phyloP scores from a whole-genome alignment of 2,888 invertebrate species.

The Buathra laborator region DNA sequence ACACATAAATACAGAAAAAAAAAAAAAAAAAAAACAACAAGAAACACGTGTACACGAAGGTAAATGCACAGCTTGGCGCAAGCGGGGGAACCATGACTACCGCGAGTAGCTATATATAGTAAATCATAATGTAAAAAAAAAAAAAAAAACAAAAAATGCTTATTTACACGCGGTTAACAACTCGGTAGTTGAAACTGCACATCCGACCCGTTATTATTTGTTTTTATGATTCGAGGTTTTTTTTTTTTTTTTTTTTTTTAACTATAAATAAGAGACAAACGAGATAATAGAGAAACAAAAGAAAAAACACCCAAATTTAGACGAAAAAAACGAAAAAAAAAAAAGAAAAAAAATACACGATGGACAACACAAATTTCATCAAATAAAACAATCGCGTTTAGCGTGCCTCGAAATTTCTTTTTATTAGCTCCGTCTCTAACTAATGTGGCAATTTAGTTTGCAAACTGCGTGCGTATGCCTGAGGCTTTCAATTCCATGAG shows the following conservation, averaged over 20 bases:
- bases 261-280: constrained; percentile 39
- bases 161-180: constrained; percentile 66
- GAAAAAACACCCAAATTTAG: constrained; percentile 16
- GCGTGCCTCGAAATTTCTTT: constrained; percentile 72
- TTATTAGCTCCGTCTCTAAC: constrained; percentile 56
- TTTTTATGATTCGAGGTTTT: constrained; percentile 53
- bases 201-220: constrained; percentile 58
- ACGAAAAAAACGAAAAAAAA: constrained; percentile 25
- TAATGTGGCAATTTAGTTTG: constrained; percentile 69
- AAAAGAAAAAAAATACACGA: constrained; percentile 16
- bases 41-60: not conserved
- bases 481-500: constrained; percentile 80
- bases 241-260: constrained; percentile 38
- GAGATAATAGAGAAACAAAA: constrained; percentile 38
- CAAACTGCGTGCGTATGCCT: constrained; percentile 79
- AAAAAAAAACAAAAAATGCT: constrained; percentile 39
- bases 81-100: constrained; percentile 80
- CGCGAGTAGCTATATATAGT: constrained; percentile 66
- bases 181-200: constrained; percentile 66
- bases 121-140: constrained; percentile 50
- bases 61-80: constrained; percentile 67
- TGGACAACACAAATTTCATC: constrained; percentile 3
- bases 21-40: not conserved
- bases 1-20: not conserved
- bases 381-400: constrained; percentile 47